Conservation (phyloP, 1,140 invertebrate species). For the Musca vetustissima region DNA sequence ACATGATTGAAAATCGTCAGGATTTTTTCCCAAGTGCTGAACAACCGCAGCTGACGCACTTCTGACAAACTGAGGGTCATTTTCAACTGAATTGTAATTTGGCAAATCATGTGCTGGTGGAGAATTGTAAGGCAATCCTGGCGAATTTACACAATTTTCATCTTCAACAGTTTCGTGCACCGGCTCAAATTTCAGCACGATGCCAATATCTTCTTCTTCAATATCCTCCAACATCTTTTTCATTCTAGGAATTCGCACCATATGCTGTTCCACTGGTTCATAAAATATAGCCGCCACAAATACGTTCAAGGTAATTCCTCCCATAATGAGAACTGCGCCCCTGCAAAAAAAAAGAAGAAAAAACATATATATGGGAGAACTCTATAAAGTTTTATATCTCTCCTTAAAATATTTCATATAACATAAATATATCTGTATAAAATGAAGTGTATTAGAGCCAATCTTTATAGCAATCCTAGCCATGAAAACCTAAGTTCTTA, state of each 20-base stretch:
- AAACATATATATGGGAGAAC: too few species aligned
- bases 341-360: constrained; percentile 42
- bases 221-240: constrained; percentile 47
- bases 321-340: constrained; percentile 78
- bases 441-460: too few species aligned
- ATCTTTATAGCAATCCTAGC: too few species aligned
- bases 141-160: constrained; percentile 29
- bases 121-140: constrained; percentile 39
- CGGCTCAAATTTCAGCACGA: constrained; percentile 52
- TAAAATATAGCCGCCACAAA: constrained; percentile 82
- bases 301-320: constrained; percentile 79
- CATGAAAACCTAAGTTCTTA: too few species aligned
- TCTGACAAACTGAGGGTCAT: constrained; percentile 55
- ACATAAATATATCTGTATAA: too few species aligned
- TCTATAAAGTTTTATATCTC: too few species aligned
- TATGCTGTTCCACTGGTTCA: constrained; percentile 78
- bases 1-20: constrained; percentile 40
- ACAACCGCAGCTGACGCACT: constrained; percentile 61
- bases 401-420: too few species aligned
- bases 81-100: constrained; percentile 33
- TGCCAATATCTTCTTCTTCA: constrained; percentile 54
- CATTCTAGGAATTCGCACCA: constrained; percentile 63
- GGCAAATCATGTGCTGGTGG: constrained; percentile 37
- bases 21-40: constrained; percentile 42
- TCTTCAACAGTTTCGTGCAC: constrained; percentile 39